phyloP scores from a whole-genome alignment of 1,140 invertebrate genomes.

The Zaprionus vittiger region DNA sequence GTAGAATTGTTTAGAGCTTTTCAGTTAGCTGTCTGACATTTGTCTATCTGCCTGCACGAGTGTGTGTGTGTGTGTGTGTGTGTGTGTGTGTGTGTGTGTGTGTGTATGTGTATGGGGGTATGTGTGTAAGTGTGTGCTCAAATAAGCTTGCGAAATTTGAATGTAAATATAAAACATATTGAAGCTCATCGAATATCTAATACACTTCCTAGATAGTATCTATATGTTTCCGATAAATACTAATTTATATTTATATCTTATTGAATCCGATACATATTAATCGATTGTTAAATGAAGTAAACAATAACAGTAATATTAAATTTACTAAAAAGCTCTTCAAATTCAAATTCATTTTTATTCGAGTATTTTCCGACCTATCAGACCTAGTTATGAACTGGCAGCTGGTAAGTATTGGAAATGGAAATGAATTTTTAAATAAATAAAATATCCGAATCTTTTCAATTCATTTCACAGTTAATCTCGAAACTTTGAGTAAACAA shows the following conservation, averaged over 20 bases:
- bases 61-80: not conserved
- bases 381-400: not conserved
- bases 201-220: not conserved
- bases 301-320: not conserved
- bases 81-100: constrained; percentile 8
- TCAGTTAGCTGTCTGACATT: constrained; percentile 38
- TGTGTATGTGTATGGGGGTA: constrained; percentile 9
- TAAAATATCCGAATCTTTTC: not conserved
- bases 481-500: not conserved
- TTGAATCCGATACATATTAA: not conserved
- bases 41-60: not conserved
- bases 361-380: not conserved
- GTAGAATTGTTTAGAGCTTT: constrained; percentile 43
- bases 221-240: not conserved
- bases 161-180: constrained; percentile 21
- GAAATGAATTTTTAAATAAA: not conserved
- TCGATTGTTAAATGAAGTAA: not conserved
- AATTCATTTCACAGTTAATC: not conserved
- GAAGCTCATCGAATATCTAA: not conserved
- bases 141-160: constrained; percentile 33
- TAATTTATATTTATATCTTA: not conserved
- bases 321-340: no score
- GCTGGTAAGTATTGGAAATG: not conserved
- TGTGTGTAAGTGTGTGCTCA: constrained; percentile 15
- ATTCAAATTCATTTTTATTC: no score